Base-by-base conservation (phyloP, 1,140 invertebrate genomes). In the Arctopsyche grandis region DNA sequence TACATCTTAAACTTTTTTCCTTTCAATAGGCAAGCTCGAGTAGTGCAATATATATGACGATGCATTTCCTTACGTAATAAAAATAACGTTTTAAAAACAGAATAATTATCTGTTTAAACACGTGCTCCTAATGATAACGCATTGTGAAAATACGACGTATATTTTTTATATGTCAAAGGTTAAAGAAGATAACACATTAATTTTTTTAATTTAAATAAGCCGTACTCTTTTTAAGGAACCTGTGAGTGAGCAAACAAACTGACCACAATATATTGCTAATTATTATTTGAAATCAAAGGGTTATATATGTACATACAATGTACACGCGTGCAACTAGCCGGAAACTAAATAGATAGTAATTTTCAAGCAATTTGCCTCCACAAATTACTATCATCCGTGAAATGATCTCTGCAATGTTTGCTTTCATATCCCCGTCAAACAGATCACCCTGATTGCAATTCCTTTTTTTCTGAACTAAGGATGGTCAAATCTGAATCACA, bases 321-420 rank as follows among this genome's bases (percentile, higher is more conserved):
- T n/a, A n/a, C 19, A 56, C 1, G 10, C 19, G 10, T 56, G 52
- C 52, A 26, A 21, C 1, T 66, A 21, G 0, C 19, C 60, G 60
- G 21, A 66, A 56, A 21, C 52, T 16, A 56, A 56, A 21, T 56
- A 56, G 52, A 21, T 21, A 1, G 60, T 26, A 66, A 66, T 66
- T 66, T 66, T 66, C 60, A 66, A 66, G 19, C 60, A 70, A 70
- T 70, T 70, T 70, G 69, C 69, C 29, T 70, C 26, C 69, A 21
- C 69, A 70, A 70, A 70, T 44, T 44, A 70, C 69, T 38, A 29
- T 26, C 69, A 70, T 22, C 69, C 69, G 69, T 70, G 22, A 70
- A 70, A 70, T 70, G 22, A 26, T 16, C 48, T 52, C 29, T 52
- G 48, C 16, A 52, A 52, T 52, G 48, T 52, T 52, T 52, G 16